Conservation (phyloP, 1,140 invertebrate genomes). For the Zaprionus camerounensis region DNA sequence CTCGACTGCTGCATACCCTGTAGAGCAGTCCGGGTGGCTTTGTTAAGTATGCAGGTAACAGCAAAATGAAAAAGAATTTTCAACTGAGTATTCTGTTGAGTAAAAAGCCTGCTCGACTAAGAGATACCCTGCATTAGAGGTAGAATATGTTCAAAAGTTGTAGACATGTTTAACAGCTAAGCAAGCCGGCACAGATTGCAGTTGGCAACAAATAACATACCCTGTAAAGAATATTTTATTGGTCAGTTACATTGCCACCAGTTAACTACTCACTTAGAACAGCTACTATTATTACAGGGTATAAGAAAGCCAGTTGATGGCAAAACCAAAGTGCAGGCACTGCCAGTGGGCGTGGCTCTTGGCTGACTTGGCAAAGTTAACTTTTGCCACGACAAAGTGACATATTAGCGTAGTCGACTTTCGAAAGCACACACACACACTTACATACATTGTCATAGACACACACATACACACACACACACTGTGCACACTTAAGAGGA, state of each 20-base stretch:
- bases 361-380: constrained; percentile 64
- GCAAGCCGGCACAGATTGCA: not conserved
- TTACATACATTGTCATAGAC: not conserved
- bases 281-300: constrained; percentile 2
- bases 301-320: constrained; percentile 60
- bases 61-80: not conserved
- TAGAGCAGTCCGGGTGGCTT: not conserved
- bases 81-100: rapidly evolving
- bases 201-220: not conserved
- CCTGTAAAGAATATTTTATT: not conserved
- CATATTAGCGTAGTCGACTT: constrained; percentile 82
- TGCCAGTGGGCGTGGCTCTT: constrained; percentile 47
- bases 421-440: constrained; percentile 53
- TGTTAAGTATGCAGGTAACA: not conserved
- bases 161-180: not conserved
- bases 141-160: not conserved
- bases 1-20: not conserved
- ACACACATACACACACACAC: not conserved
- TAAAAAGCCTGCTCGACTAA: not conserved
- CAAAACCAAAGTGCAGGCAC: constrained; percentile 61
- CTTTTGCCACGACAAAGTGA: constrained; percentile 81
- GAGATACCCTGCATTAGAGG: not conserved
- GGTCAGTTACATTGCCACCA: not conserved
- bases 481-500: constrained; percentile 7
- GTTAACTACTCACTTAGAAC: not conserved